Base-by-base conservation (phyloP, 2,113 vertebrate species). In the Lethenteron reissneri region DNA sequence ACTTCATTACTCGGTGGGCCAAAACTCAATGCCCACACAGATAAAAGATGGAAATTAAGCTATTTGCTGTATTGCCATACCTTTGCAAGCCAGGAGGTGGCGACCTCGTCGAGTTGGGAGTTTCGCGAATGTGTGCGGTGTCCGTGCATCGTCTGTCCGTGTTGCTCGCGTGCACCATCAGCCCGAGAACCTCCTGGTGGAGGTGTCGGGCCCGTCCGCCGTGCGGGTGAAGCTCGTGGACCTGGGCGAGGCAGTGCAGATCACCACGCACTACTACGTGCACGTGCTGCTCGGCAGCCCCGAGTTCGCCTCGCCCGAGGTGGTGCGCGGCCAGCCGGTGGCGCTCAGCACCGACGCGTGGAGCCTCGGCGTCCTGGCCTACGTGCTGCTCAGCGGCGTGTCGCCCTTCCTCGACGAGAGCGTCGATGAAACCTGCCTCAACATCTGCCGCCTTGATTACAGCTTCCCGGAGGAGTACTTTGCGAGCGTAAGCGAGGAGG, bases 351-450 rank as follows among this genome's bases (percentile, higher is more conserved):
- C 90, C 0, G 94, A 99, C 17, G 83, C 95, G 77, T 99, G 94
- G 94, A 95, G 92, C 75, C 78, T 92, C 0, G 94, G 90, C 2
- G 90, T 99, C 13, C 81, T 99, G 75, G 85, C 88, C 0, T 99
- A 99, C 0, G 84, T 97, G 73, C 87, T 88, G 87, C 78, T 99
- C 69, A 99, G 94, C 0, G 94, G 94, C 1, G 92, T 96, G 4
- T 99, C 94, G 7, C 94, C 94, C 0, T 99, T 99, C 77, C 79
- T 99, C 77, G 94, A 99, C 9, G 94, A 99, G 75, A 97, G 92
- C 60, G 86, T 84, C 8, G 94, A 99, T 76, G 94, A 99, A 77
- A 99, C 94, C 0, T 99, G 94, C 10, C 85, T 95, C 77, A 97
- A 99, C 1, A 92, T 99, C 68, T 95, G 89, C 81, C 81, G 86